A percentile compares a stretch with the other conserved stretches of the same genome.
Evolutionary conservation across 2,797 vertebrate genomes (phyloP).

Genomic region (Eulemur rubriventer): DNA sequence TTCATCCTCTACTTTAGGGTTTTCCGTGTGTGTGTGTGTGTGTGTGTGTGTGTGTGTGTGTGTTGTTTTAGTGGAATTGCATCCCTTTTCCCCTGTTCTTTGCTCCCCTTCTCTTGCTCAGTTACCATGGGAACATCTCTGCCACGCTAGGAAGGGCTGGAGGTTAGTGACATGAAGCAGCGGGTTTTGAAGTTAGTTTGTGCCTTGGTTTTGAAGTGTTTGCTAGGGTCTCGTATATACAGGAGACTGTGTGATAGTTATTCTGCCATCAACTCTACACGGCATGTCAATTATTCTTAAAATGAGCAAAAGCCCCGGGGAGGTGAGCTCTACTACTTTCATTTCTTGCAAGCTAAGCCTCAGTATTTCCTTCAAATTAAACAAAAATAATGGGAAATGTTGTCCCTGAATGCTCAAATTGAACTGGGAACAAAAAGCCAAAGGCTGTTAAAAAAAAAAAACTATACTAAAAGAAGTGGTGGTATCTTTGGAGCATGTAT

Average conservation of each 20-base stretch:
- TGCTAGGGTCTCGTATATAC: background rate
- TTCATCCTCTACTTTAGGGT: background rate
- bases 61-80: background rate
- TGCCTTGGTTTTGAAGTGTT: constrained; percentile 48
- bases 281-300: constrained; percentile 39
- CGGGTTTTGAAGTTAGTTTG: constrained; percentile 57
- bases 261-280: background rate
- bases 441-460: background rate
- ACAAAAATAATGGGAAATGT: constrained; percentile 42
- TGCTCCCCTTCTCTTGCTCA: constrained; percentile 11
- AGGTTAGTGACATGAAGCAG: constrained; percentile 32
- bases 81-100: background rate
- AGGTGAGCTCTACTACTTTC: constrained; percentile 3
- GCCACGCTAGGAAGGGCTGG: background rate
- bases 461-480: background rate
- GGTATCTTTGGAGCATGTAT: background rate
- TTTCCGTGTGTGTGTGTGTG: background rate
- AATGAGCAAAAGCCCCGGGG: constrained; percentile 16
- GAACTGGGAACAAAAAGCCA: background rate
- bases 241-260: background rate
- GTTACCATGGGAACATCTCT: constrained; percentile 50
- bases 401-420: background rate
- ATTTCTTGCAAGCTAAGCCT: background rate
- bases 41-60: too few species aligned
- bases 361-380: constrained; percentile 56